These are phyloP conservation scores for Lasioglossum zephyrum DNA, from an alignment of 2,888 invertebrate species.

Conservation along the genomic window DNA sequence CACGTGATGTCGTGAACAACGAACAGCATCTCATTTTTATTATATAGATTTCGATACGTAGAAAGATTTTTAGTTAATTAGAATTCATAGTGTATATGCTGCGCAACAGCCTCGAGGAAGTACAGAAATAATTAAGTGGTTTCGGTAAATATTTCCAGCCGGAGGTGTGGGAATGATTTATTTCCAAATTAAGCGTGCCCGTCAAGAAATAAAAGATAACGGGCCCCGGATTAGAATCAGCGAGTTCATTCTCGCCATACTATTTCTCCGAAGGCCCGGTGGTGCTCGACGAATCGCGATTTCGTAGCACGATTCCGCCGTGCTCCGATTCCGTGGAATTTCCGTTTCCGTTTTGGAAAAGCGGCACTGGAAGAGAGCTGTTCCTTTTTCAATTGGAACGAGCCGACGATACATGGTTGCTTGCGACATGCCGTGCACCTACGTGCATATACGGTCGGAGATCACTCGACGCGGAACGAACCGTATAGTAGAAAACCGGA, in stretches of 20 bases:
- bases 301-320: neutral
- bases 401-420: conserved; percentile 24
- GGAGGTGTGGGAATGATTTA: conserved; percentile 5
- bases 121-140: neutral
- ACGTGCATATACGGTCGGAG: neutral
- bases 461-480: conserved; percentile 57
- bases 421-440: conserved; percentile 30
- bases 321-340: neutral
- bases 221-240: neutral
- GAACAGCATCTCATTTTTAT: too few relatives aligned
- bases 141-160: neutral
- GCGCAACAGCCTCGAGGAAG: neutral
- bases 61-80: too few relatives aligned
- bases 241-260: neutral
- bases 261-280: neutral
- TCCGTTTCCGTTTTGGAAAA: conserved; percentile 1
- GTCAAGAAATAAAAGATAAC: neutral
- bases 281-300: neutral
- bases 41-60: neutral
- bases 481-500: conserved; percentile 35
- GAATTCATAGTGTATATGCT: neutral
- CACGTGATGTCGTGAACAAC: too few relatives aligned
- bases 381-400: neutral
- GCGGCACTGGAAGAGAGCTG: neutral
- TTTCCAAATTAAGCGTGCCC: neutral